A percentile compares a stretch with the other conserved stretches of the same genome.
phyloP scores from a whole-genome alignment of 2,888 invertebrate genomes.

The Tetragonula carbonaria region DNA sequence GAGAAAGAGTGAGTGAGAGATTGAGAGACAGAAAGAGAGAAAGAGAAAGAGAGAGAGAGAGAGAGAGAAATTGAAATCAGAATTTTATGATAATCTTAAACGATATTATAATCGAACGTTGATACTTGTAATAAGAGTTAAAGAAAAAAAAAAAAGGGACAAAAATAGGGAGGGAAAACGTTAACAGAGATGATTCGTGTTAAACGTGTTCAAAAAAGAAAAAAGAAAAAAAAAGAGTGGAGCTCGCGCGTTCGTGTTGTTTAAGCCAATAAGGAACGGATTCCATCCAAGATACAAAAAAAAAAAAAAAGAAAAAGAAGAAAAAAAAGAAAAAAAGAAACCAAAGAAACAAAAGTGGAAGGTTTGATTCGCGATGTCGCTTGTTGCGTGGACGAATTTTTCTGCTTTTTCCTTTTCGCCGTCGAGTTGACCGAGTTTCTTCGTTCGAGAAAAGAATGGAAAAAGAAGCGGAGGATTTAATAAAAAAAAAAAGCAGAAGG shows the following conservation, averaged over 20 bases:
- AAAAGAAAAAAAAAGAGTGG: not conserved
- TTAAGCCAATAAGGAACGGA: slow-evolving; percentile 77
- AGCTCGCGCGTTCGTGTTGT: slow-evolving; percentile 70
- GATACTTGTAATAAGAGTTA: slow-evolving; percentile 52
- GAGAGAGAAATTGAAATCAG: slow-evolving; percentile 31
- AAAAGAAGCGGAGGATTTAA: not conserved
- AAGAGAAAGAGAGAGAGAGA: not conserved
- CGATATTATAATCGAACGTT: slow-evolving; percentile 66
- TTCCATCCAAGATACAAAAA: slow-evolving; percentile 76
- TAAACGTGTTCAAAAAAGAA: slow-evolving; percentile 61
- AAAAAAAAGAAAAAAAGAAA: not conserved
- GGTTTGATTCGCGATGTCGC: slow-evolving; percentile 20
- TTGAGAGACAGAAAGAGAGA: not conserved
- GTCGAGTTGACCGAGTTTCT: slow-evolving; percentile 11
- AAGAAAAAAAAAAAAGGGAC: slow-evolving; percentile 16
- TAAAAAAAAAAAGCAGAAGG: not conserved
- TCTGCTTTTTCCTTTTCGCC: not conserved
- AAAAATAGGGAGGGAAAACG: slow-evolving; percentile 24
- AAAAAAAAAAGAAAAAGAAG: not conserved
- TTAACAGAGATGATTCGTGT: slow-evolving; percentile 50
- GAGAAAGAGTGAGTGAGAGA: too few species aligned
- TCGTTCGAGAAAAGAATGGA: not conserved
- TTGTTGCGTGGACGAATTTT: slow-evolving; percentile 27
- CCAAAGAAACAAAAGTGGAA: too few species aligned
- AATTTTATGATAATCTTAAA: slow-evolving; percentile 63